phyloP scores from a whole-genome alignment of 2,888 invertebrate species.

The Pachliopta kotzebuea region DNA sequence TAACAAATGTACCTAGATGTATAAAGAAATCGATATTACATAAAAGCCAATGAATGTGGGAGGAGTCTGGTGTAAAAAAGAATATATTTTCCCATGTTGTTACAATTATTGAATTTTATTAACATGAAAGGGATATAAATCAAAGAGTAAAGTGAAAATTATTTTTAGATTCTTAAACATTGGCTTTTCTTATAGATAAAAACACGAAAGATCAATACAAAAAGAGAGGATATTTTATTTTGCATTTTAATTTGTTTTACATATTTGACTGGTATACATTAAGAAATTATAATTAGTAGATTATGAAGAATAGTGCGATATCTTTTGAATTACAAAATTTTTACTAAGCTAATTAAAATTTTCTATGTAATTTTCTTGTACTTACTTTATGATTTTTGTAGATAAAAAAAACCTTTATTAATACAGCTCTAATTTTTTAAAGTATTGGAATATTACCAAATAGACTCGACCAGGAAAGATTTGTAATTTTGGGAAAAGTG shows the following conservation, averaged over 20 bases:
- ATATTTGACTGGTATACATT: background rate
- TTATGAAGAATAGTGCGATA: background rate
- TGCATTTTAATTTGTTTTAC: background rate
- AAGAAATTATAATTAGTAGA: background rate
- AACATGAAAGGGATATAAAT: background rate
- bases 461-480: background rate
- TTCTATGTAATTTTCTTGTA: background rate
- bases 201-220: background rate
- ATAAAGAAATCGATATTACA: background rate
- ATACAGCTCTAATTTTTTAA: background rate
- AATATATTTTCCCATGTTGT: background rate
- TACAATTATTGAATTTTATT: background rate
- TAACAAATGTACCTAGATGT: background rate
- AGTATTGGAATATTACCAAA: background rate
- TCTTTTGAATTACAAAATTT: background rate
- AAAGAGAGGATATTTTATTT: background rate
- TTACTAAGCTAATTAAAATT: background rate
- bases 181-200: background rate
- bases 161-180: background rate
- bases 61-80: background rate
- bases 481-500: background rate
- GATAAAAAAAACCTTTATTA: background rate
- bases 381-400: background rate
- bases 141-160: background rate
- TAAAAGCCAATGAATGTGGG: background rate